Evolutionary conservation across 1,140 invertebrate genomes (phyloP), one percentile per base, ranked within the genome.

Genomic region (Calephelis nemesis): DNA sequence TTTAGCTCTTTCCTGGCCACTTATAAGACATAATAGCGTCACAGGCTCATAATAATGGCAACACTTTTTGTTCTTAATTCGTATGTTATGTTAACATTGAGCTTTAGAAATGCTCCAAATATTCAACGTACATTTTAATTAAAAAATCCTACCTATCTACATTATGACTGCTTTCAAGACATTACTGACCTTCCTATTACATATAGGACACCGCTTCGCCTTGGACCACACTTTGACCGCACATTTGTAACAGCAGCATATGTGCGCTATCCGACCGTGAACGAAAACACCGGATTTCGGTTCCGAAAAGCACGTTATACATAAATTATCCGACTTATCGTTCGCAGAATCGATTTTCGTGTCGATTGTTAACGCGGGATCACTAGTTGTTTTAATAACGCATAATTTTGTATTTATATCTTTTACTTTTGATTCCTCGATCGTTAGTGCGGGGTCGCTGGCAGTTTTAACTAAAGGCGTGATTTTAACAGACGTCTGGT

Each of bases 201-300:
- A 96, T 54, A 95, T 90, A 3, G 95, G 95, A 83, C 95, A 96
- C 40, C 93, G 85, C 74, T 93, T 94, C 1, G 92, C 93, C 12
- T 88, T 93, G 45, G 85, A 90, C 94, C 94, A 95, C 8, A 94
- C 93, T 81, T 93, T 93, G 47, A 94, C 86, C 0, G 94, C 94
- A 77, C 95, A 96, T 68, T 92, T 93, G 76, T 95, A 96, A 81
- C 95, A 96, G 72, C 94, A 95, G 77, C 93, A 95, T 47, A 94
- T 93, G 73, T 96, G 95, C 0, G 91, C 93, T 52, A 93, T 93
- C 10, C 92, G 92, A 1, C 94, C 93, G 75, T 96, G 95, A 3
- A 95, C 92, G 75, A 95, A 95, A 11, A 94, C 93, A 5, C 94
- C 94, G 67, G 95, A 93, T 77, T 95, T 95, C 0, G 94, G 94